Conservation (phyloP, 2,888 invertebrate genomes). For the Augiades crinisus region DNA sequence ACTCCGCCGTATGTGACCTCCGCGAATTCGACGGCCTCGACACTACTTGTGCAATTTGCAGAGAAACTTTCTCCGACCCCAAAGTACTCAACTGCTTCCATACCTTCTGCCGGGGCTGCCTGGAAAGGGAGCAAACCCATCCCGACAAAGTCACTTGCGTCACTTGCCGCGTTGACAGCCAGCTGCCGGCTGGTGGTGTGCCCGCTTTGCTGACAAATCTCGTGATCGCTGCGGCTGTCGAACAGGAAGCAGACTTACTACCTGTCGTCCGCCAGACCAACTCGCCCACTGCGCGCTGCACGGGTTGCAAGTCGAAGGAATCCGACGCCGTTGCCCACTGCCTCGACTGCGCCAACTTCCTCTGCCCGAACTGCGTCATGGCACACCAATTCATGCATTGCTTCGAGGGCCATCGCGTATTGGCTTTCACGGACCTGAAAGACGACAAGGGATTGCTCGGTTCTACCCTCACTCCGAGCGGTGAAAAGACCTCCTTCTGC, state of each 20-base stretch:
- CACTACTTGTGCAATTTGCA: slow-evolving; percentile 86
- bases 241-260: slow-evolving; percentile 77
- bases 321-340: slow-evolving; percentile 97
- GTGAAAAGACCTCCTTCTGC: slow-evolving; percentile 87
- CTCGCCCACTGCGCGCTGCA: slow-evolving; percentile 87
- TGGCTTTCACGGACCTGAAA: slow-evolving; percentile 85
- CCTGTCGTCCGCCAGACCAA: slow-evolving; percentile 69
- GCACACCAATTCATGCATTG: slow-evolving; percentile 99
- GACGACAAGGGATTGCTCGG: slow-evolving; percentile 81
- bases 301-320: slow-evolving; percentile 97
- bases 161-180: slow-evolving; percentile 81
- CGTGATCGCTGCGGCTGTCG: slow-evolving; percentile 78
- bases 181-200: slow-evolving; percentile 80
- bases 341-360: slow-evolving; percentile 97
- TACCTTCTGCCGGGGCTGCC: slow-evolving; percentile 91
- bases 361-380: slow-evolving; percentile 98
- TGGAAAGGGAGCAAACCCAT: slow-evolving; percentile 86
- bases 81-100: slow-evolving; percentile 91
- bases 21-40: slow-evolving; percentile 83
- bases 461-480: slow-evolving; percentile 78
- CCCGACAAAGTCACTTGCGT: slow-evolving; percentile 90
- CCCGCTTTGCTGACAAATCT: slow-evolving; percentile 85
- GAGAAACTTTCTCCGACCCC: slow-evolving; percentile 87
- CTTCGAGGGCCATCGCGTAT: slow-evolving; percentile 97
- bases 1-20: slow-evolving; percentile 90